Conservation (phyloP, 2,888 invertebrate species). For the Scaptomyza tumidula region DNA sequence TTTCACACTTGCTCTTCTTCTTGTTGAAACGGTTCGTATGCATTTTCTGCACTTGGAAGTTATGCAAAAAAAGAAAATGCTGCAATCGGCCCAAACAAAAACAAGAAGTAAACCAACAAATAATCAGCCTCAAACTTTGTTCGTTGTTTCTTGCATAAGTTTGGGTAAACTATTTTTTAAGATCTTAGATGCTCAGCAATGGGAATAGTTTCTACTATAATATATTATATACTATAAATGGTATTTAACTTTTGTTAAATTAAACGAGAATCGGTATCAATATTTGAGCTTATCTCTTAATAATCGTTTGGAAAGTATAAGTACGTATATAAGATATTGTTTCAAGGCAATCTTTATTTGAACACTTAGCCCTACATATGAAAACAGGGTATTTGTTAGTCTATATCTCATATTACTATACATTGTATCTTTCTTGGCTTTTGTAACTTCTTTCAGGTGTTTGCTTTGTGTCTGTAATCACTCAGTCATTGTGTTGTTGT, state of each 20-base stretch:
- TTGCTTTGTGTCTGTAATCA: slow-evolving; percentile 65
- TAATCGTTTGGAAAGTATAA: no score
- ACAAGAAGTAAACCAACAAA: slow-evolving; percentile 22
- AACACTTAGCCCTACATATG: no score
- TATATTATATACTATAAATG: no score
- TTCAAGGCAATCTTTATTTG: no score
- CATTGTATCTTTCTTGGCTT: not conserved
- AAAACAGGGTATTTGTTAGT: slow-evolving; percentile 14
- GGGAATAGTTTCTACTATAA: no score
- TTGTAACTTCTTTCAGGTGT: slow-evolving; percentile 12
- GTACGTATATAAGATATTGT: no score
- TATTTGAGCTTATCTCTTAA: no score
- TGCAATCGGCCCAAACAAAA: slow-evolving; percentile 38
- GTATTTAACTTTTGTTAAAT: not conserved
- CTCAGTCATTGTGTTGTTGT: slow-evolving; percentile 57
- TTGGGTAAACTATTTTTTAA: slow-evolving; percentile 36
- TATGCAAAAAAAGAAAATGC: slow-evolving; percentile 60
- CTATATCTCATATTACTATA: not conserved
- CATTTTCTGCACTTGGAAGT: slow-evolving; percentile 29
- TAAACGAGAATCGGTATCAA: no score
- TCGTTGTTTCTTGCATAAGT: slow-evolving; percentile 21
- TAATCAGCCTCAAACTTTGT: slow-evolving; percentile 21
- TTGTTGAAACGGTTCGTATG: slow-evolving; percentile 28
- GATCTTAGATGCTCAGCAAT: slow-evolving; percentile 1
- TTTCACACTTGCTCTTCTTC: slow-evolving; percentile 29